Percentiles rank a stretch among this genome's conserved stretches.
phyloP scores from a whole-genome alignment of 2,888 invertebrate genomes.

The Euplexia lucipara region DNA sequence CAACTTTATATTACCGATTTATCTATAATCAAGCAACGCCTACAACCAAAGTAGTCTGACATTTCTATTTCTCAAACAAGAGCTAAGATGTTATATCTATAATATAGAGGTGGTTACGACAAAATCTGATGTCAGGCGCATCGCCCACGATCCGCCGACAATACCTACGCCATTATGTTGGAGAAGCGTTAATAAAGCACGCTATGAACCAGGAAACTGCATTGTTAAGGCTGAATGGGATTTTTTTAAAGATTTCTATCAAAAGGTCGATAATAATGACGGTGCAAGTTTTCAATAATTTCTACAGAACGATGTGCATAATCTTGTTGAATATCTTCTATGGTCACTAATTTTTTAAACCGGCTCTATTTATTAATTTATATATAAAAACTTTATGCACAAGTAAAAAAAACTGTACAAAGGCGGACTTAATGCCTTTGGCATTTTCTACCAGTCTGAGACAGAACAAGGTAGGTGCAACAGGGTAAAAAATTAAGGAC shows the following conservation, averaged over 20 bases:
- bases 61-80: conserved; percentile 36
- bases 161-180: conserved; percentile 41
- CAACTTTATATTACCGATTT: too few relatives aligned
- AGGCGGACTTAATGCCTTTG: too few relatives aligned
- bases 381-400: too few relatives aligned
- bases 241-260: conserved; percentile 27
- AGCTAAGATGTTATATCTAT: conserved; percentile 42
- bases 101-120: conserved; percentile 20
- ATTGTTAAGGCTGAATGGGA: conserved; percentile 24
- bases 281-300: conserved; percentile 5
- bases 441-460: too few relatives aligned
- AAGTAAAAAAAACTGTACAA: too few relatives aligned
- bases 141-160: conserved; percentile 53
- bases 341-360: neutral
- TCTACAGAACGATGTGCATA: neutral
- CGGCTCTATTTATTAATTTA: neutral
- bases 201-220: conserved; percentile 25
- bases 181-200: conserved; percentile 33
- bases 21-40: conserved; percentile 14
- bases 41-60: conserved; percentile 11
- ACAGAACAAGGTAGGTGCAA: too few relatives aligned
- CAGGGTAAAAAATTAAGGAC: too few relatives aligned
- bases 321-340: neutral
- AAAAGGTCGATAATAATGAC: conserved; percentile 10
- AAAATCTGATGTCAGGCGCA: conserved; percentile 45